phyloP scores from a whole-genome alignment of 1,140 invertebrate species.

The Adelges cooleyi region DNA sequence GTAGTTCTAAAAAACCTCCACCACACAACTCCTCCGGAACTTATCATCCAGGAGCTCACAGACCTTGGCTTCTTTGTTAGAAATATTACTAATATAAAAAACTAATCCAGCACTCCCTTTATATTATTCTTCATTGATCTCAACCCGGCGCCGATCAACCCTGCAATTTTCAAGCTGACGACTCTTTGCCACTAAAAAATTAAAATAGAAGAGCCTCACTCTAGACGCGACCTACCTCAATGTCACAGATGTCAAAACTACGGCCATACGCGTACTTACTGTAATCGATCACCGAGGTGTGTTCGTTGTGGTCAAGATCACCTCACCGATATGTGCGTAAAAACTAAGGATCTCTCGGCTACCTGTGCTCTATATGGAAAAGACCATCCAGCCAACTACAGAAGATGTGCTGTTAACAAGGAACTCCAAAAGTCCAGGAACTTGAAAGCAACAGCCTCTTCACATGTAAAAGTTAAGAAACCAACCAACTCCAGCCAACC shows the following conservation, averaged over 20 bases:
- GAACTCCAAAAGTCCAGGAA: background rate
- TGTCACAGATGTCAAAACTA: conserved; percentile 36
- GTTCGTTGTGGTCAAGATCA: conserved; percentile 38
- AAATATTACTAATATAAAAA: conserved; percentile 25
- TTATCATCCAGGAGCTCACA: background rate
- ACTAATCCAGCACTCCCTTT: conserved; percentile 34
- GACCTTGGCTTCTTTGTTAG: background rate
- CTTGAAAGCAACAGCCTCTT: background rate
- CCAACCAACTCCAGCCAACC: background rate
- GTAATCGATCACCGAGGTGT: conserved; percentile 34
- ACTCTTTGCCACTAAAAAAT: conserved; percentile 34
- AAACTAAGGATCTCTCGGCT: conserved; percentile 34
- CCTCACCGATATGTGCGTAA: conserved; percentile 37
- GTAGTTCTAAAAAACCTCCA: conserved; percentile 20
- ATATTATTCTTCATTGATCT: conserved; percentile 37
- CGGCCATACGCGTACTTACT: conserved; percentile 32
- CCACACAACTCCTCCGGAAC: background rate
- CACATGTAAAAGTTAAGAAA: background rate
- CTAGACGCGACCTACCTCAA: conserved; percentile 34
- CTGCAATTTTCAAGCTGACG: conserved; percentile 29
- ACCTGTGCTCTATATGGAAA: conserved; percentile 32
- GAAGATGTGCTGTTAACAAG: background rate
- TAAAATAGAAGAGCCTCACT: conserved; percentile 35
- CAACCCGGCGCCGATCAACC: conserved; percentile 36
- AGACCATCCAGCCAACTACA: background rate